These are phyloP conservation scores for Sitodiplosis mosellana DNA, from an alignment of 1,140 invertebrate genomes.

Conservation along the genomic window DNA sequence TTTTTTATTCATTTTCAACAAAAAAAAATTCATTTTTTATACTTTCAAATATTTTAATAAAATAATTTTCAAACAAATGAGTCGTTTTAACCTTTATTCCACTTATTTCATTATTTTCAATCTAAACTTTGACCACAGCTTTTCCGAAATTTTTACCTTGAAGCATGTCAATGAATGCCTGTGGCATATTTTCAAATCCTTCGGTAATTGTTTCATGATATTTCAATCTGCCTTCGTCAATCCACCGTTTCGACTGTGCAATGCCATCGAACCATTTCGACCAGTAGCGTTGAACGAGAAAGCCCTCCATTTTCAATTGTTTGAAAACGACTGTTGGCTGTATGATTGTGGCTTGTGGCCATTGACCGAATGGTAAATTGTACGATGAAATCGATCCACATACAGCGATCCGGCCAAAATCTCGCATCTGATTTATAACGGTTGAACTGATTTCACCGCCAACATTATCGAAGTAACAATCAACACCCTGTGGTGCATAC, in stretches of 20 bases:
- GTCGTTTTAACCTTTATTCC: too few species aligned
- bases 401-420: constrained; percentile 33
- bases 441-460: constrained; percentile 39
- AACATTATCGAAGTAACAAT: constrained; percentile 51
- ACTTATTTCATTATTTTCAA: background rate
- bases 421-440: constrained; percentile 39
- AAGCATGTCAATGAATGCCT: constrained; percentile 41
- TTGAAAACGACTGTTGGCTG: constrained; percentile 32
- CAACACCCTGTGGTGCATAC: constrained; percentile 40
- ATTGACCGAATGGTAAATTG: background rate
- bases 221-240: constrained; percentile 36
- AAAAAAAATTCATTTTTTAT: too few species aligned
- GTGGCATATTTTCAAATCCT: constrained; percentile 43
- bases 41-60: too few species aligned
- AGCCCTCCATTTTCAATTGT: constrained; percentile 41
- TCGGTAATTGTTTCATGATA: constrained; percentile 37
- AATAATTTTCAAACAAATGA: too few species aligned
- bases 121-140: constrained; percentile 33
- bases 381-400: constrained; percentile 32
- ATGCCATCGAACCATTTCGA: constrained; percentile 24
- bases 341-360: constrained; percentile 13
- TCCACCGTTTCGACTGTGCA: constrained; percentile 33
- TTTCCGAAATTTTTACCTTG: constrained; percentile 43
- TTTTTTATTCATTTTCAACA: too few species aligned
- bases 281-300: constrained; percentile 30